Base-by-base conservation (phyloP, 2,888 invertebrate species). In the Machimus rusticus region DNA sequence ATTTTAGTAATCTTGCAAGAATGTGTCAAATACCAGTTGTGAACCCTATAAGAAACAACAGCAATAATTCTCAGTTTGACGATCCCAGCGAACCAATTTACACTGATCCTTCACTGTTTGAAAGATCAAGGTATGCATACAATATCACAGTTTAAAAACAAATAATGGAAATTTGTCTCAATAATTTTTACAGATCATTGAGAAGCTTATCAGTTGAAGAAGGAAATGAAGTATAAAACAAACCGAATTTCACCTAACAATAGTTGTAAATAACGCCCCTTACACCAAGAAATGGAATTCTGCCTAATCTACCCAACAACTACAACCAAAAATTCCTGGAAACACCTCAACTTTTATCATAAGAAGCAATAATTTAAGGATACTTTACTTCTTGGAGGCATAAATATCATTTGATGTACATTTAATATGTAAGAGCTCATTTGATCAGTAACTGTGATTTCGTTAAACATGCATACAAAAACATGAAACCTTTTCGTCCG, bases 61-160 rank as follows among this genome's bases (percentile, higher is more conserved):
- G 94, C 88, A 93, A 91, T 88, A 93, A 94, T 19, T 91, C 91
- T 86, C 92, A 92, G 84, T 97, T 97, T 91, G 97, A 96, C 91
- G 97, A 98, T 92, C 98, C 98, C 55, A 98, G 97, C 91, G 98
- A 98, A 92, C 98, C 98, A 0, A 98, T 98, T 90, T 98, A 98
- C 93, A 98, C 98, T 0, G 98, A 98, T 93, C 98, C 98, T 0
- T 97, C 97, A 2, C 93, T 98, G 55, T 98, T 98, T 91, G 98
- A 98, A 93, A 94, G 97, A 89, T 96, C 97, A 43, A 94, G 96
- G 91, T 97, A 89, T 87, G 78, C 74, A 6, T 3, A 74, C 39
- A 39, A 39, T 39, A 19, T 57, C 14, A 28, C n/a, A 14, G 46
- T 78, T 78, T 12, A 46, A 19, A 57, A 39, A 23, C 23, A 9